phyloP scores from a whole-genome alignment of 2,113 vertebrate species.

The Prunella himalayana region DNA sequence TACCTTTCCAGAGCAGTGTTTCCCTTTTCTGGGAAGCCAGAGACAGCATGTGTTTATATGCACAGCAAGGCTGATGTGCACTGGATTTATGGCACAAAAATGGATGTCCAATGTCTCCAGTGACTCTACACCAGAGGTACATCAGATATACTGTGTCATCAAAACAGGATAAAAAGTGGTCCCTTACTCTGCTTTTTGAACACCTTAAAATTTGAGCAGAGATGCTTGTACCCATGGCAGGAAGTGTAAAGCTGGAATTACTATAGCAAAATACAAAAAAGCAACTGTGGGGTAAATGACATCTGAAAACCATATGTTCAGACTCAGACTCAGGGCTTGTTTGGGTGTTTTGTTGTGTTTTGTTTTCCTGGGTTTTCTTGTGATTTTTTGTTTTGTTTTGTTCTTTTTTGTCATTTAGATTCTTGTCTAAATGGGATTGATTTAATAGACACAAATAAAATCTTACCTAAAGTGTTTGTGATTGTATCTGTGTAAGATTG shows the following conservation, averaged over 20 bases:
- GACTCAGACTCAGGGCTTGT: neutral
- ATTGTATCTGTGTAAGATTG: neutral
- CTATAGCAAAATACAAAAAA: neutral
- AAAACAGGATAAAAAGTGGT: neutral
- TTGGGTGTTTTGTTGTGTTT: neutral
- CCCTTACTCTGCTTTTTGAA: neutral
- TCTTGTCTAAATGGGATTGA: neutral
- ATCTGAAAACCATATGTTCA: neutral
- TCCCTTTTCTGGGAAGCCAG: neutral
- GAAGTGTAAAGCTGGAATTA: neutral
- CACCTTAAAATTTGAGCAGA: neutral
- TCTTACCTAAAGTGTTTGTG: neutral
- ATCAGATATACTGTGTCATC: neutral
- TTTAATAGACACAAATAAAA: neutral
- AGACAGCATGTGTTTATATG: neutral
- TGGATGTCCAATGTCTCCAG: neutral
- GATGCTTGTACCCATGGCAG: neutral
- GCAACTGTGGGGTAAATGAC: neutral
- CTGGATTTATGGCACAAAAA: neutral
- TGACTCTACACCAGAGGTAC: neutral
- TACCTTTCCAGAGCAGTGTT: neutral
- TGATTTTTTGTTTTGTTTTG: neutral
- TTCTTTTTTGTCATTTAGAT: neutral
- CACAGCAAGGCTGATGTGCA: rapidly evolving
- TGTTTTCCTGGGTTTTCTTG: neutral